phyloP scores from a whole-genome alignment of 2,113 vertebrate genomes.

The Elgaria multicarinata region DNA sequence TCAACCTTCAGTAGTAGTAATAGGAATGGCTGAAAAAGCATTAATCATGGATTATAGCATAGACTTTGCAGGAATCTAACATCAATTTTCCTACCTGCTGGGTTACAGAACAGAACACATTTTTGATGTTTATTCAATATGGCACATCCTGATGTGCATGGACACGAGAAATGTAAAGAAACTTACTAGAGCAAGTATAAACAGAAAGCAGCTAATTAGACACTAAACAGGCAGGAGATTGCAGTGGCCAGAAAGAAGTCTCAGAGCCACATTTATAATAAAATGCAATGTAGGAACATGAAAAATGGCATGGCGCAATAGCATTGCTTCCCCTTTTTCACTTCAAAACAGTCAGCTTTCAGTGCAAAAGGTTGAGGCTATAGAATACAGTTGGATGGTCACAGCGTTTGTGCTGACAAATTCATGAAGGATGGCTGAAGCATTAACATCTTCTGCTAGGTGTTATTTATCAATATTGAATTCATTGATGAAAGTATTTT shows the following conservation, averaged over 20 bases:
- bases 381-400: neutral
- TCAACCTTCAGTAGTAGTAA: neutral
- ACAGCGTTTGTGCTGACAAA: neutral
- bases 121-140: slow-evolving; percentile 32
- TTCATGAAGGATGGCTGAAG: neutral
- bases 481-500: neutral
- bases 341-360: neutral
- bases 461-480: neutral
- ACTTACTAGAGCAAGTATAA: slow-evolving; percentile 33
- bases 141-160: neutral
- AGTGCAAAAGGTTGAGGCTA: neutral
- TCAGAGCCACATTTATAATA: slow-evolving; percentile 20
- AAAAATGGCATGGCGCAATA: neutral
- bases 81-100: slow-evolving; percentile 3
- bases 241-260: slow-evolving; percentile 40
- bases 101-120: slow-evolving; percentile 18
- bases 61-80: slow-evolving; percentile 9
- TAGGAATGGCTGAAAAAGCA: accelerated
- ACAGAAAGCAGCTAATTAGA: slow-evolving; percentile 40
- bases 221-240: slow-evolving; percentile 30
- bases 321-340: slow-evolving; percentile 5
- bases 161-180: slow-evolving; percentile 19
- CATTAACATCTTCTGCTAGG: neutral
- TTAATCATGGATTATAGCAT: neutral
- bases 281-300: slow-evolving; percentile 31